These are phyloP conservation scores for Chrysomallon squamiferum DNA, from an alignment of 1,140 invertebrate genomes.

Conservation along the genomic window DNA sequence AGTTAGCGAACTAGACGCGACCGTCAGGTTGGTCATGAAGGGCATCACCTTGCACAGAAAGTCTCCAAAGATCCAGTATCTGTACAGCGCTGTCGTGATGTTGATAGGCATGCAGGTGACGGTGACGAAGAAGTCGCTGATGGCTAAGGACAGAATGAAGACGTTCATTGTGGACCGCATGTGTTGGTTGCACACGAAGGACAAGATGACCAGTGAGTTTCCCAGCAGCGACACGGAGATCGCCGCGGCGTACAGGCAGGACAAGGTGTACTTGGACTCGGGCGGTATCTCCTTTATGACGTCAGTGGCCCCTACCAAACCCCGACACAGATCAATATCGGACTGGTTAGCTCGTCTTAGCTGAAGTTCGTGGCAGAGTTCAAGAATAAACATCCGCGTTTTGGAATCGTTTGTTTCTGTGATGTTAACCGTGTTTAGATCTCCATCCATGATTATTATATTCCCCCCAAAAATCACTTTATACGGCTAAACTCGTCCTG, in stretches of 20 bases:
- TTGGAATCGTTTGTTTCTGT: too few species aligned
- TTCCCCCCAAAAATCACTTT: too few species aligned
- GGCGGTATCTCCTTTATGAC: not conserved
- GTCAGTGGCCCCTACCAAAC: not conserved
- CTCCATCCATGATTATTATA: too few species aligned
- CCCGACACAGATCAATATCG: too few species aligned
- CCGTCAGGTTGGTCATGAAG: constrained; percentile 37
- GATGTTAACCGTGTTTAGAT: too few species aligned
- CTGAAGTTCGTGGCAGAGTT: too few species aligned
- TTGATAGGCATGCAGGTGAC: constrained; percentile 38
- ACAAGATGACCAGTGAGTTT: constrained; percentile 40
- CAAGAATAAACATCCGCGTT: too few species aligned
- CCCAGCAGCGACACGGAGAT: constrained; percentile 33
- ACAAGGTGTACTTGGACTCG: constrained; percentile 14
- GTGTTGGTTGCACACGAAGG: constrained; percentile 31
- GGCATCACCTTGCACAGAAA: constrained; percentile 43
- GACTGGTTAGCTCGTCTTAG: too few species aligned
- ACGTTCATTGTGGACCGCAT: constrained; percentile 49
- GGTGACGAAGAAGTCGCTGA: constrained; percentile 39
- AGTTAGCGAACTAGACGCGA: constrained; percentile 44
- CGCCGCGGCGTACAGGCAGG: constrained; percentile 32
- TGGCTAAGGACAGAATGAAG: constrained; percentile 44
- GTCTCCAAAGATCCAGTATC: constrained; percentile 40
- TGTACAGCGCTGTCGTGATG: constrained; percentile 23
- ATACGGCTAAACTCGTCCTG: too few species aligned